Evolutionary conservation across 1,140 invertebrate species (phyloP).

Genomic region (Sycobia sp.): DNA sequence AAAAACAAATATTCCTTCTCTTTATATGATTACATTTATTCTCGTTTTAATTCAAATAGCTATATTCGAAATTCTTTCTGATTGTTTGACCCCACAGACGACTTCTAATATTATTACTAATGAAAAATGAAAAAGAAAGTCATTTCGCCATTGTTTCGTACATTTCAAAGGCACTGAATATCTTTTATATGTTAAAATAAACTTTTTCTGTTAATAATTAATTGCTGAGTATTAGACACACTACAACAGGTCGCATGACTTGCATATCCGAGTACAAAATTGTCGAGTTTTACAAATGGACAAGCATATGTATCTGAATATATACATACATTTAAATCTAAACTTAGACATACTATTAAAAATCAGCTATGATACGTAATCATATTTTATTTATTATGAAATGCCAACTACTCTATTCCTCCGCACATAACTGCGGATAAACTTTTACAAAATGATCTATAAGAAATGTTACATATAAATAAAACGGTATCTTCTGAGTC

Average conservation of each 20-base stretch:
- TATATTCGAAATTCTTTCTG: background rate
- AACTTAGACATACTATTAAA: too few species aligned
- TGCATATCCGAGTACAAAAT: constrained; percentile 11
- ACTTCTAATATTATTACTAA: background rate
- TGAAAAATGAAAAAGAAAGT: constrained; percentile 8
- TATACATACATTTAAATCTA: too few species aligned
- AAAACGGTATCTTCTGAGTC: too few species aligned
- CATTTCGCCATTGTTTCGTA: background rate
- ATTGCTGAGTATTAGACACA: constrained; percentile 23
- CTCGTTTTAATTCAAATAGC: background rate
- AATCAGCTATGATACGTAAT: too few species aligned
- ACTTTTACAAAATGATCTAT: too few species aligned
- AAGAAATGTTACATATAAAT: too few species aligned
- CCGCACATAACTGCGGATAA: too few species aligned
- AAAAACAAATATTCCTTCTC: constrained; percentile 18
- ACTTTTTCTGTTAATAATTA: background rate
- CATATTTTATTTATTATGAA: too few species aligned
- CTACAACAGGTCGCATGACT: background rate
- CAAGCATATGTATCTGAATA: constrained; percentile 11
- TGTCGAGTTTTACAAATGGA: constrained; percentile 1
- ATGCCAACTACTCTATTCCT: too few species aligned
- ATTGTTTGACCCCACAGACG: constrained; percentile 12
- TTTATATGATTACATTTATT: constrained; percentile 5
- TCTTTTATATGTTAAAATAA: constrained; percentile 22
- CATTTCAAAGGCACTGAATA: constrained; percentile 28